Evolutionary conservation across 1,140 invertebrate species (phyloP).

Genomic region (Cylas formicarius): DNA sequence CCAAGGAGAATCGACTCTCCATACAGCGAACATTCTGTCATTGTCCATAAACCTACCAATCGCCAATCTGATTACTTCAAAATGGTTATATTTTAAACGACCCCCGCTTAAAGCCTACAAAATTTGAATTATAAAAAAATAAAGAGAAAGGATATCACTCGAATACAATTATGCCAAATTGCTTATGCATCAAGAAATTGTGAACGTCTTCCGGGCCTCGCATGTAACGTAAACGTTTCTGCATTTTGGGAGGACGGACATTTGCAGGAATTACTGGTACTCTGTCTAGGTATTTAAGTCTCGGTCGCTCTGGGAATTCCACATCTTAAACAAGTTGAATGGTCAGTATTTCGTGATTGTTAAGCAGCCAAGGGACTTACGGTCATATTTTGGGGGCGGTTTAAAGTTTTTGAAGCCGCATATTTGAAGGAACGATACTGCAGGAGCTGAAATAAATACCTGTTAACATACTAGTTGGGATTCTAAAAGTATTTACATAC

Average conservation of each 20-base stretch:
- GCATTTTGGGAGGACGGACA: constrained; percentile 72
- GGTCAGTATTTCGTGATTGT: not conserved
- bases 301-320: constrained; percentile 63
- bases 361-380: constrained; percentile 41
- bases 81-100: constrained; percentile 68
- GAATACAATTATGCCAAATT: constrained; percentile 82
- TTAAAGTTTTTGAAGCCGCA: constrained; percentile 57
- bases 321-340: constrained; percentile 51
- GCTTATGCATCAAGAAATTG: constrained; percentile 76
- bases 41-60: constrained; percentile 70
- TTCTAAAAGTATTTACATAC: constrained; percentile 1
- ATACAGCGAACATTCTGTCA: constrained; percentile 85
- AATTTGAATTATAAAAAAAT: constrained; percentile 10
- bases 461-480: not conserved
- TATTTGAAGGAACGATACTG: constrained; percentile 33
- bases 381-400: constrained; percentile 51
- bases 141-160: constrained; percentile 3
- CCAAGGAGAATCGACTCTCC: constrained; percentile 92
- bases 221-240: constrained; percentile 72
- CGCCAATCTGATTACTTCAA: constrained; percentile 79
- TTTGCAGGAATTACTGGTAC: constrained; percentile 60
- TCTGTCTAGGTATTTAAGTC: constrained; percentile 61
- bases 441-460: constrained; percentile 29
- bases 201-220: constrained; percentile 82
- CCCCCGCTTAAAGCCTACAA: constrained; percentile 76